These are phyloP conservation scores for Rhopilema esculentum DNA, from an alignment of 30 jellyfish, hydroid and myxozoan species.

Conservation along the genomic window DNA sequence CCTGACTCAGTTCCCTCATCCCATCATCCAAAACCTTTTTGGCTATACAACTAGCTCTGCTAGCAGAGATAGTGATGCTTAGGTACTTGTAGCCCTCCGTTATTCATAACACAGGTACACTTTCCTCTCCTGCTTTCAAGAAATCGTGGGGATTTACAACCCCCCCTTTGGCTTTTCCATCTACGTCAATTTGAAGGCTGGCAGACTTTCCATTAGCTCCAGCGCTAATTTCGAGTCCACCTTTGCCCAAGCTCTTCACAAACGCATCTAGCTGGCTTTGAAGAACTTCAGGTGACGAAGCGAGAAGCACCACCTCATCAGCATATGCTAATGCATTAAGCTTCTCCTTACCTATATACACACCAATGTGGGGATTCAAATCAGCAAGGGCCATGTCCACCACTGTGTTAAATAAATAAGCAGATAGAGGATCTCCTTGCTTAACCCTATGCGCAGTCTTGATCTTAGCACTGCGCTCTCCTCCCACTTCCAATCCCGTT, in stretches of 20 bases:
- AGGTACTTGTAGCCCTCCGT: not conserved
- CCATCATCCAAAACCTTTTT: too few relatives aligned
- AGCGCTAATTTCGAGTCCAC: not conserved
- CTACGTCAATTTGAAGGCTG: not conserved
- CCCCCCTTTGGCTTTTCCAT: not conserved
- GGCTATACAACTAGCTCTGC: too few relatives aligned
- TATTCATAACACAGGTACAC: not conserved
- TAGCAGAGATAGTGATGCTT: too few relatives aligned
- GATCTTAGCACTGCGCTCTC: too few relatives aligned
- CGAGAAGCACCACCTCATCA: not conserved
- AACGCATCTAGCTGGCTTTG: not conserved
- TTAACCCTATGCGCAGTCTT: not conserved
- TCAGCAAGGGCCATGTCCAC: conserved; percentile 2
- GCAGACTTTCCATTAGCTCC: not conserved
- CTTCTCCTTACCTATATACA: not conserved
- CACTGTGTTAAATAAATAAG: not conserved
- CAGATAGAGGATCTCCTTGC: not conserved
- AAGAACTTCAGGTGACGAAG: not conserved
- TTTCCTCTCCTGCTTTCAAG: too few relatives aligned
- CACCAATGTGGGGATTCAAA: not conserved
- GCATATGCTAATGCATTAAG: not conserved
- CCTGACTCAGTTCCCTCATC: too few relatives aligned
- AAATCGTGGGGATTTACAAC: not conserved
- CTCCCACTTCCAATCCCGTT: not conserved
- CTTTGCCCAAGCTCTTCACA: not conserved